A percentile compares a stretch with the other conserved stretches of the same genome.
Conservation (phyloP, 2,888 invertebrate genomes). For the Loripinus fragilis region DNA sequence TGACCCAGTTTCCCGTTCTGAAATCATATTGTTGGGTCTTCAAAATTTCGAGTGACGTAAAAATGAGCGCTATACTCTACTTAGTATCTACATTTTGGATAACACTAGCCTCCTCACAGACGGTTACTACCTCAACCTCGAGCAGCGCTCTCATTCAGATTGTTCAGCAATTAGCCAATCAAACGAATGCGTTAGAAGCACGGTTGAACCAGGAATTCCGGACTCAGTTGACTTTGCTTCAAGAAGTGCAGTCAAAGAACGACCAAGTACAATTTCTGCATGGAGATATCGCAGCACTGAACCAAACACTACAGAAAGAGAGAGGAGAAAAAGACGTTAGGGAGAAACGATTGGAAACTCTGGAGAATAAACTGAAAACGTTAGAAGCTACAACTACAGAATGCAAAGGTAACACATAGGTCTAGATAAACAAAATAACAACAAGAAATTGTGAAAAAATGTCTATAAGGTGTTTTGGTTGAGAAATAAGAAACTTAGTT, state of each 20-base stretch:
- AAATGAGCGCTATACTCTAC: no score
- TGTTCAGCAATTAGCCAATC: neutral
- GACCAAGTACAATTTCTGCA: conserved; percentile 25
- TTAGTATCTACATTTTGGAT: neutral
- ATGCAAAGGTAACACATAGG: neutral
- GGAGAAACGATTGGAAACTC: neutral
- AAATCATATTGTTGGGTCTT: no score
- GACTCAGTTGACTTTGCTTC: neutral
- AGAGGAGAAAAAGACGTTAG: neutral
- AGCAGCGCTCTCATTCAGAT: neutral
- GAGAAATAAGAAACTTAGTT: no score
- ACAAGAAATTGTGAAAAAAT: no score
- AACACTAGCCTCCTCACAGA: neutral
- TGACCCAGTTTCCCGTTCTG: no score
- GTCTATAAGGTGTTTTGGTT: no score
- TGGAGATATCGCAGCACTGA: conserved; percentile 12
- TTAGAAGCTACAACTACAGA: neutral
- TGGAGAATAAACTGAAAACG: neutral
- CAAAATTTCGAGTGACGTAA: no score
- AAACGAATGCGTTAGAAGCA: neutral
- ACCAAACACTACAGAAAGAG: conserved; percentile 17
- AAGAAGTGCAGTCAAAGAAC: conserved; percentile 30
- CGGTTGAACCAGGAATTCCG: neutral
- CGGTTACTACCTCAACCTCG: neutral
- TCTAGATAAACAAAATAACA: no score